phyloP scores from a whole-genome alignment of 2,113 vertebrate genomes.

The Nannobrachium achirus region DNA sequence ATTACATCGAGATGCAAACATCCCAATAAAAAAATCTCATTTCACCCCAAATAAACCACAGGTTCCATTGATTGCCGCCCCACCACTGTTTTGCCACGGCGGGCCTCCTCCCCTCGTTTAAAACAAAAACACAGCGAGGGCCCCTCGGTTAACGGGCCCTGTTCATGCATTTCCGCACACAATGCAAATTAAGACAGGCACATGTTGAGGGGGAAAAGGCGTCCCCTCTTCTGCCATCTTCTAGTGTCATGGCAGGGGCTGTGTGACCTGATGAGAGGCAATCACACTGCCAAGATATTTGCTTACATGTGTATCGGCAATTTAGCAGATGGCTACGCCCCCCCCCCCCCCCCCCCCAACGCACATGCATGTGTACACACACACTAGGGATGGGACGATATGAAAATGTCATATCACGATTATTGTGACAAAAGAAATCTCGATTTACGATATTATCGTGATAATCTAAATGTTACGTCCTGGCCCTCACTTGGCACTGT shows the following conservation, averaged over 20 bases:
- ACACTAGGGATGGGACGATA: too few species aligned
- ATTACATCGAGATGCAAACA: constrained; percentile 78
- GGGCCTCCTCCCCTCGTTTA: constrained; percentile 63
- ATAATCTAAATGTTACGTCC: too few species aligned
- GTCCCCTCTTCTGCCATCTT: constrained; percentile 73
- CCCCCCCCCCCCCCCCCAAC: constrained; percentile 16
- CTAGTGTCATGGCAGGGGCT: constrained; percentile 78
- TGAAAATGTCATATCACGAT: too few species aligned
- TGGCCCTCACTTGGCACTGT: too few species aligned
- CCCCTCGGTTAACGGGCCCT: constrained; percentile 62
- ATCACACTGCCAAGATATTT: constrained; percentile 93
- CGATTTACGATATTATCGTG: too few species aligned
- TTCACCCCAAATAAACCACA: constrained; percentile 81
- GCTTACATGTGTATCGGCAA: constrained; percentile 91
- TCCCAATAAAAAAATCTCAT: constrained; percentile 79
- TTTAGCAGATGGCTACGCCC: constrained; percentile 73
- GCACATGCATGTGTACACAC: too few species aligned
- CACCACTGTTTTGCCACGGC: constrained; percentile 79
- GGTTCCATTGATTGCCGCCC: constrained; percentile 75
- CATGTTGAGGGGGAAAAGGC: constrained; percentile 52
- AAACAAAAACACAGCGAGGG: constrained; percentile 69
- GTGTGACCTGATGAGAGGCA: constrained; percentile 87
- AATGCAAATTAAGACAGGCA: constrained; percentile 76
- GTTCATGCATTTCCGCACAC: constrained; percentile 76
- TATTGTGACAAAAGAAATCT: too few species aligned